phyloP scores from a whole-genome alignment of 1,140 invertebrate species.

The Sesamia nonagrioides region DNA sequence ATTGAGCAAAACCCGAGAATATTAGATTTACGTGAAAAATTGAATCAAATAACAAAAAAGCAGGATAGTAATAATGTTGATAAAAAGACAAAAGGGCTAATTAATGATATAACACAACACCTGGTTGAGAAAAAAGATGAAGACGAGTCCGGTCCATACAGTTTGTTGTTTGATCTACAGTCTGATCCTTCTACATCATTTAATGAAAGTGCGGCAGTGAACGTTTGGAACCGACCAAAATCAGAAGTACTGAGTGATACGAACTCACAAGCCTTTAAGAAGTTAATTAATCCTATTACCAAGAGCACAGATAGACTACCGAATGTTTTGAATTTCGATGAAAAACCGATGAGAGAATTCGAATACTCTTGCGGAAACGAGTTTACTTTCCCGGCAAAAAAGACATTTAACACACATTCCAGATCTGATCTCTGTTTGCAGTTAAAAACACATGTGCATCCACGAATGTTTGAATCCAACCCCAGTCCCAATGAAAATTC shows the following conservation, averaged over 20 bases:
- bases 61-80: constrained; percentile 79
- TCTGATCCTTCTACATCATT: constrained; percentile 72
- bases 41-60: constrained; percentile 83
- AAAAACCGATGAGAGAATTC: constrained; percentile 83
- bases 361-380: constrained; percentile 85
- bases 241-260: constrained; percentile 58
- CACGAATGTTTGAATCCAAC: constrained; percentile 77
- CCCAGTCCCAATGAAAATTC: constrained; percentile 84
- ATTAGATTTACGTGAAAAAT: constrained; percentile 80
- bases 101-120: constrained; percentile 82
- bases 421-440: constrained; percentile 82
- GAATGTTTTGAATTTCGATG: constrained; percentile 81
- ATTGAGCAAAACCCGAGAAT: constrained; percentile 81
- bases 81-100: constrained; percentile 77
- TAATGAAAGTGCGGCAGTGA: constrained; percentile 57
- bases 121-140: constrained; percentile 80
- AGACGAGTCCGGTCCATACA: constrained; percentile 87
- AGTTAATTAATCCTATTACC: constrained; percentile 60
- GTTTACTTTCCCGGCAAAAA: constrained; percentile 70
- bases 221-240: constrained; percentile 63
- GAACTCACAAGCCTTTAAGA: constrained; percentile 60
- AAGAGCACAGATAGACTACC: constrained; percentile 77
- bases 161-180: constrained; percentile 87
- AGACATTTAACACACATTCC: constrained; percentile 77
- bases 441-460: constrained; percentile 76